Conservation (phyloP, 2,888 invertebrate genomes). For the Pyrrhia umbra region DNA sequence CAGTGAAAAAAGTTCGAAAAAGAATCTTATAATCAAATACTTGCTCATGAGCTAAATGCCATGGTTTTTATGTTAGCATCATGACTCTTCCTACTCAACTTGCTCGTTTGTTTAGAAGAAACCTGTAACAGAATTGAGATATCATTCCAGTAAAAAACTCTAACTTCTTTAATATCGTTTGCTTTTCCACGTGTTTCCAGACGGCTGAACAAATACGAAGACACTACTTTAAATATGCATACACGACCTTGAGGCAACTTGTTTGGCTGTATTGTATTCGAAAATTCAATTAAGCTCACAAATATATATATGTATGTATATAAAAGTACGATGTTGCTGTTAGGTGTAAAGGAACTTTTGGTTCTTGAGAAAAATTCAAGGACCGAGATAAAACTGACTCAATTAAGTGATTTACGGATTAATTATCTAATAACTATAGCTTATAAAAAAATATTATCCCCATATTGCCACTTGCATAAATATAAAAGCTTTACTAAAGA, state of each 20-base stretch:
- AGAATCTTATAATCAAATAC: too few relatives aligned
- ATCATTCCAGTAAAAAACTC: neutral
- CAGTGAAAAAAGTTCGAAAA: too few relatives aligned
- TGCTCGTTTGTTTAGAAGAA: too few relatives aligned
- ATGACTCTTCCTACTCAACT: too few relatives aligned
- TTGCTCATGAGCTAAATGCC: too few relatives aligned
- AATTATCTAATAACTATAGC: neutral
- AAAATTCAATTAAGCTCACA: conserved; percentile 30
- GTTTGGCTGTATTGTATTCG: conserved; percentile 11
- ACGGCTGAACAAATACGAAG: conserved; percentile 27
- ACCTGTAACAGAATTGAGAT: too few relatives aligned
- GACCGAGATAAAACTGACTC: too few relatives aligned
- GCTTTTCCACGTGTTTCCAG: conserved; percentile 6
- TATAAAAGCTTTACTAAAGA: neutral
- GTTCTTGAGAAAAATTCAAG: too few relatives aligned
- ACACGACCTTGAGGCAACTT: conserved; percentile 25
- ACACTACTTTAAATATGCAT: conserved; percentile 40
- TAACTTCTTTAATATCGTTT: neutral
- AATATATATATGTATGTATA: too few relatives aligned
- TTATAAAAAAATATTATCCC: too few relatives aligned
- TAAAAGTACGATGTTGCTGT: neutral
- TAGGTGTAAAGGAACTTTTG: neutral
- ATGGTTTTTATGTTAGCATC: too few relatives aligned
- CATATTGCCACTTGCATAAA: neutral
- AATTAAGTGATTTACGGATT: too few relatives aligned